Evolutionary conservation across 1,140 invertebrate genomes (phyloP).

Genomic region (Hydropsyche tenuis): DNA sequence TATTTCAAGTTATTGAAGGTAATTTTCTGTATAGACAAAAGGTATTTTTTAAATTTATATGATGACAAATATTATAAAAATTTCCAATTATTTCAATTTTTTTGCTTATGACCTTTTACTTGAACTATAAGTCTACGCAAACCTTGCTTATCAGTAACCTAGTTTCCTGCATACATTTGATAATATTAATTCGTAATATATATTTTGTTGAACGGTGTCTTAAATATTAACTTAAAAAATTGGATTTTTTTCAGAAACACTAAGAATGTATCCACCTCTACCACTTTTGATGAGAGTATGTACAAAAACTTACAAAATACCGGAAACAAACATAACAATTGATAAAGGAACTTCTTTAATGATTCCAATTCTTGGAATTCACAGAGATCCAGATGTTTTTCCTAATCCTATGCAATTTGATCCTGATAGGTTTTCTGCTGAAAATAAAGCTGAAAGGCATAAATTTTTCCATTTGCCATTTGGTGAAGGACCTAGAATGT

Average conservation of each 20-base stretch:
- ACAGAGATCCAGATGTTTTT: slow-evolving; percentile 65
- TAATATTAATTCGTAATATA: too few relatives aligned
- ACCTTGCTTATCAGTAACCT: too few relatives aligned
- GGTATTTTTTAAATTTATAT: background rate
- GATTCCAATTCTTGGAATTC: slow-evolving; percentile 63
- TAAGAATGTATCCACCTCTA: slow-evolving; percentile 66
- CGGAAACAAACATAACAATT: slow-evolving; percentile 55
- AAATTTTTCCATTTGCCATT: slow-evolving; percentile 47
- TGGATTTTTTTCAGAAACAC: slow-evolving; percentile 56
- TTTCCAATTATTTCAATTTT: too few relatives aligned
- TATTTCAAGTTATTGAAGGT: slow-evolving; percentile 60
- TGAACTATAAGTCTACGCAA: too few relatives aligned
- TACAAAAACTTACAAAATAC: slow-evolving; percentile 56
- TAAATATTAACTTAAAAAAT: too few relatives aligned
- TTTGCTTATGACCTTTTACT: too few relatives aligned
- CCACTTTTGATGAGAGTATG: slow-evolving; percentile 57
- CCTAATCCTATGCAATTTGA: slow-evolving; percentile 54
- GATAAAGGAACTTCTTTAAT: slow-evolving; percentile 56
- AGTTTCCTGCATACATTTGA: too few relatives aligned
- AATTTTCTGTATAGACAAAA: background rate
- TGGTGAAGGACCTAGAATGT: slow-evolving; percentile 47
- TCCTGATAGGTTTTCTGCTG: slow-evolving; percentile 48
- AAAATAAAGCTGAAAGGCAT: slow-evolving; percentile 46
- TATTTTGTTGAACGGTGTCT: too few relatives aligned
- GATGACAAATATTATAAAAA: too few relatives aligned